Base-by-base conservation (phyloP, 2,797 vertebrate genomes). In the Cuculus canorus region DNA sequence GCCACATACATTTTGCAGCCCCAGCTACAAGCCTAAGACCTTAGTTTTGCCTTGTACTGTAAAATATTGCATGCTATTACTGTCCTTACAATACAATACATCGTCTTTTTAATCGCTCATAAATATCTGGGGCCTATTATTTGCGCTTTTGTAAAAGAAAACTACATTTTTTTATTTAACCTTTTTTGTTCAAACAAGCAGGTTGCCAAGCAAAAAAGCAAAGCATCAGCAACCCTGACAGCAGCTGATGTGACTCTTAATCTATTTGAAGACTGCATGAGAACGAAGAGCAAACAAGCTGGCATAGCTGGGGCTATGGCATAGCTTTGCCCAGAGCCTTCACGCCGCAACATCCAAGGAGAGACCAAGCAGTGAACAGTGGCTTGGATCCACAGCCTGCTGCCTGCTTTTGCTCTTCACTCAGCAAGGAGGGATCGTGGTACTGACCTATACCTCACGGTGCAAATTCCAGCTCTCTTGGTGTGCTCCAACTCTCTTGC, bases 121-220 rank as follows among this genome's bases (percentile, higher is more conserved):
- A 56, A 90, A 64, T 1, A 3, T 37, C 76, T 63, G 53, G 12
- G 27, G 66, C 24, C 30, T 56, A 28, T 57, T 86, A 66, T 70
- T 73, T 47, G 28, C 57, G 23, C 11, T 79, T 91, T 92, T 54
- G 17, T n/a, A 68, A 66, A 73, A 70, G 12, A 81, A 81, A 89
- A 54, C 4, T 35, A 7, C 17, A 16, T 50, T 8, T 76, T 48
- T 79, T 75, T 35, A 57, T 77, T 41, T 48, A 83, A 64, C 28
- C 47, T 9, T 23, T 77, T 43, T 52, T 57, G 50, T 79, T 65
- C 35, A 56, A 87, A 63, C 27, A 13, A 25, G 33, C 22, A 39
- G 30, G 30, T 60, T 66, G 28, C 9, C 35, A 71, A 4, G 39
- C 24, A 90, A 71, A 87, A 82, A 60, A 37, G 24, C n/a, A 56